Evolutionary conservation across 2,113 vertebrate species (phyloP).

Genomic region (Sturnira hondurensis): DNA sequence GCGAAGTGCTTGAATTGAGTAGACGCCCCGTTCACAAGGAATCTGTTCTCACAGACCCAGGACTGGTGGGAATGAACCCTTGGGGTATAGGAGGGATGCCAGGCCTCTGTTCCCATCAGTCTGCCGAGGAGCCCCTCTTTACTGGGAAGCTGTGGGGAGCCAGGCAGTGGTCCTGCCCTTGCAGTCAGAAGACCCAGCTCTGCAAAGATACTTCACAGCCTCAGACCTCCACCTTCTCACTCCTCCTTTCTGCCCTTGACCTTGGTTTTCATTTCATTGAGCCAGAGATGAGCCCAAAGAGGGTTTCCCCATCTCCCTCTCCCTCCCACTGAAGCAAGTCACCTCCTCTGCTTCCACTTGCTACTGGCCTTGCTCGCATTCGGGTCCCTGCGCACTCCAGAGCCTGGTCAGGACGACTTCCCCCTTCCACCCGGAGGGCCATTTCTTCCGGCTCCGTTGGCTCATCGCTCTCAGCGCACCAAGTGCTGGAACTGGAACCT

Average conservation of each 20-base stretch:
- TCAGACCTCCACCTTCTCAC: too few relatives aligned
- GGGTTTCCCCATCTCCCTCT: neutral
- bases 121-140: neutral
- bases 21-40: neutral
- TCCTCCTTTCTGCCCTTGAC: neutral
- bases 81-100: neutral
- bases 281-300: neutral
- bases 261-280: neutral
- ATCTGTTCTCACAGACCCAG: neutral
- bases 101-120: accelerated
- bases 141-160: neutral
- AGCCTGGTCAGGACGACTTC: neutral
- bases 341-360: neutral
- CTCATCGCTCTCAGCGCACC: neutral
- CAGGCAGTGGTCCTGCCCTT: neutral
- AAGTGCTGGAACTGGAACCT: neutral
- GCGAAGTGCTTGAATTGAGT: neutral
- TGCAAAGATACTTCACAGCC: accelerated
- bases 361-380: too few relatives aligned
- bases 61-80: accelerated
- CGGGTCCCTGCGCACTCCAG: too few relatives aligned
- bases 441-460: neutral
- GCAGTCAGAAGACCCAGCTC: neutral
- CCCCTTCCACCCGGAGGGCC: neutral
- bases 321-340: accelerated